Evolutionary conservation across 2,888 invertebrate genomes (phyloP), one percentile per base, ranked within the genome.

Genomic region (Platypus cylindrus): DNA sequence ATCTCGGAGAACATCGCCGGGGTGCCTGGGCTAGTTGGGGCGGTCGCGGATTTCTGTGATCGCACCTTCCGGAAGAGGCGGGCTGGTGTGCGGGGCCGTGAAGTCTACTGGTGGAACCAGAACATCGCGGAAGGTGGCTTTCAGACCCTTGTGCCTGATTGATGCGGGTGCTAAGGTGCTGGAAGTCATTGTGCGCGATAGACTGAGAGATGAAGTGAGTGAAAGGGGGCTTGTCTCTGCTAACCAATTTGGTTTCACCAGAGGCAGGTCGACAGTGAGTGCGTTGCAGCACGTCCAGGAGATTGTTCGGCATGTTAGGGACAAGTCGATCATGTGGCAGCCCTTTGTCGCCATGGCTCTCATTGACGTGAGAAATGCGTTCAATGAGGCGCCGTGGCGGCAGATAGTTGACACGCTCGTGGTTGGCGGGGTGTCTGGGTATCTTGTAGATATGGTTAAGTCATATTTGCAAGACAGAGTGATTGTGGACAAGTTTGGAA

Each of bases 381-480:
- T 30, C 13, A 30, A 30, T 1, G 13, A 17, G 4, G 30, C 30
- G 5, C n/a, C 8, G 11, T 18, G 30, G 25, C 12, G 17, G 9
- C 14, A 8, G 1, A 35, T 30, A 8, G 13, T 35, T 3, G 15
- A 22, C n/a, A 16, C 9, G 18, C 17, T 37, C 8, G 20, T n/a
- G 2, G 17, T 34, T 25, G 31, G 34, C 7, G 41, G 37, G 7
- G 34, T n/a, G n/a, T n/a, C n/a, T n/a, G n/a, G n/a, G n/a, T n/a
- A n/a, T n/a, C n/a, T n/a, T n/a, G n/a, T n/a, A n/a, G n/a, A n/a
- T n/a, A n/a, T 39, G 11, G 32, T 39, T 18, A 36, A 35, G 3
- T 37, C 44, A n/a, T 22, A 34, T 2, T 32, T 42, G 3, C 32
- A 31, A 3, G 32, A 37, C 5, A 25, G 27, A 7, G 33, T 35